Base-by-base conservation (phyloP, 2,888 invertebrate species). In the Cheilosia variabilis region DNA sequence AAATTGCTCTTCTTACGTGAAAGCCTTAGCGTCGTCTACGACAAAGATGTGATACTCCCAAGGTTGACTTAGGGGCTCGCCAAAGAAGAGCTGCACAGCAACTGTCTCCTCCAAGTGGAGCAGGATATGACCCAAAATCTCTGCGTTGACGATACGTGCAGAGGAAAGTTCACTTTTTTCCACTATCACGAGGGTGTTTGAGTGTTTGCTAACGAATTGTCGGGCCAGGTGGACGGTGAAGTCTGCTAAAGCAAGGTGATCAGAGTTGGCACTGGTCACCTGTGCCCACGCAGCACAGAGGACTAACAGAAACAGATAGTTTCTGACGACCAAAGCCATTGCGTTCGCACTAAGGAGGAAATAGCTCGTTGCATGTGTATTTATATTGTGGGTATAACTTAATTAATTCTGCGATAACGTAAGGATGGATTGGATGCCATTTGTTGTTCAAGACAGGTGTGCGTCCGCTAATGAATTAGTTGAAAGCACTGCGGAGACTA, bases 41-140 rank as follows among this genome's bases (percentile, higher is more conserved):
- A 91, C 87, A 57, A 91, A 89, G 1, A 91, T 84, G 45, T 90
- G 87, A 50, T 90, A 87, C 15, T 88, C 89, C 77, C 86, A 88
- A 0, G 88, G 88, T 0, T 88, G 78, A n/a, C 88, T 87, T 15
- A 84, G 58, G 0, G 88, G 76, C 5, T 69, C 55, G 0, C 87
- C 88, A 31, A 87, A 83, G 57, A 80, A 87, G 52, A 91, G 69
- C 24, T 90, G 88, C 9, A 91, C n/a, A 0, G 89, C 55, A 60
- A 90, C 63, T 0, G 77, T 82, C 0, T 71, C 79, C 0, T 83
- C 24, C 22, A 90, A 69, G 13, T 81, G 55, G 5, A 19, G 43
- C 1, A 90, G 22, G 15, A 90, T 78, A 17, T 89, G 72, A 9
- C 82, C 87, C 62, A 89, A 37, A 0, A 91, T 17, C 5, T 76